Evolutionary conservation across 1,140 invertebrate genomes (phyloP).

Genomic region (Drosophila grimshawi): DNA sequence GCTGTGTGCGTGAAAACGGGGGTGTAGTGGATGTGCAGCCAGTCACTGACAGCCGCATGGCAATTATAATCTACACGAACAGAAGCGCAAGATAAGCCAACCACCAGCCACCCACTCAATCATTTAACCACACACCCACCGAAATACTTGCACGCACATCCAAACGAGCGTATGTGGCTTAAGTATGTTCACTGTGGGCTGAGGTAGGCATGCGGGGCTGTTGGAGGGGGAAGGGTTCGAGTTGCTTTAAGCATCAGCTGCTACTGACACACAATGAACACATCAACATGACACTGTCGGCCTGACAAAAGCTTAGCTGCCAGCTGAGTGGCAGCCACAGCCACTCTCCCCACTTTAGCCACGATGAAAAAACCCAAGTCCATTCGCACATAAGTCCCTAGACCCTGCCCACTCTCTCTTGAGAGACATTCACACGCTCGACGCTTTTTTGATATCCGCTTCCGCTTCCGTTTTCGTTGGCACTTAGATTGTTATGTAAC

Average conservation of each 20-base stretch:
- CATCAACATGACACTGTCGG: conserved; percentile 78
- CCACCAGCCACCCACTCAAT: conserved; percentile 3
- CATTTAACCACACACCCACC: conserved; percentile 13
- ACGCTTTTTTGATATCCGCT: conserved; percentile 62
- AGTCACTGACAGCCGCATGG: conserved; percentile 77
- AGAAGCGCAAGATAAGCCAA: conserved; percentile 25
- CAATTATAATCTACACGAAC: conserved; percentile 77
- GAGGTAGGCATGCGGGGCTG: background rate
- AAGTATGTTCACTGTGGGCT: conserved; percentile 58
- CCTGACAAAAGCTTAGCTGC: conserved; percentile 73
- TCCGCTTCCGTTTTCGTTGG: conserved; percentile 58
- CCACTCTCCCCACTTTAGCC: conserved; percentile 2
- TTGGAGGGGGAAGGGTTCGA: conserved; percentile 18
- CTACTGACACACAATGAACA: conserved; percentile 74
- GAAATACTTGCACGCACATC: conserved; percentile 44
- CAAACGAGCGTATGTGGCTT: conserved; percentile 57
- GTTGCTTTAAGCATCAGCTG: conserved; percentile 62
- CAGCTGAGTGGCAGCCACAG: conserved; percentile 34
- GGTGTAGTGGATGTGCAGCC: conserved; percentile 56
- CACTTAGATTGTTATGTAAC: conserved; percentile 70
- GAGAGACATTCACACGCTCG: conserved; percentile 64
- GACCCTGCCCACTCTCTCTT: background rate
- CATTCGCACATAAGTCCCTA: conserved; percentile 8
- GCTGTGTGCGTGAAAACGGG: conserved; percentile 20
- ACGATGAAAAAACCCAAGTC: conserved; percentile 15